Conservation (phyloP, 2,113 vertebrate genomes). For the Engystomops pustulosus region DNA sequence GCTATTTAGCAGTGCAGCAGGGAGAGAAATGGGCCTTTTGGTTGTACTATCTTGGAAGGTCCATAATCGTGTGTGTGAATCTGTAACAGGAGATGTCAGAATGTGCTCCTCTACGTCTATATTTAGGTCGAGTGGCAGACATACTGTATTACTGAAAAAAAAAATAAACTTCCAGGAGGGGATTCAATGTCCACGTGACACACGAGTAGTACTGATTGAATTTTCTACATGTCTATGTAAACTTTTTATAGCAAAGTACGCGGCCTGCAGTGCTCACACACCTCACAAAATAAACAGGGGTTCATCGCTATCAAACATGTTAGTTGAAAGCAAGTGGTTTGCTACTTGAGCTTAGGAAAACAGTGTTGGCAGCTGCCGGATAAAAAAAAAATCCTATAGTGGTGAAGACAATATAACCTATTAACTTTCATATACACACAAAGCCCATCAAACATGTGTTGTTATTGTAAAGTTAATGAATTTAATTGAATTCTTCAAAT, state of each 20-base stretch:
- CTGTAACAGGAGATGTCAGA: slow-evolving; percentile 74
- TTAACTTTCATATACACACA: not conserved
- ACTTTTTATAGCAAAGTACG: slow-evolving; percentile 64
- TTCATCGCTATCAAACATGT: slow-evolving; percentile 52
- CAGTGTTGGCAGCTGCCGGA: slow-evolving; percentile 21
- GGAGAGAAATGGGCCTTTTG: slow-evolving; percentile 45
- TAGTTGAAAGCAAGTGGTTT: slow-evolving; percentile 50
- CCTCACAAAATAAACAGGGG: slow-evolving; percentile 53
- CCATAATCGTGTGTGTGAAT: slow-evolving; percentile 61
- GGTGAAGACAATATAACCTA: slow-evolving; percentile 42
- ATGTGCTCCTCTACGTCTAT: slow-evolving; percentile 73
- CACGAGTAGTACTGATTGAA: slow-evolving; percentile 59
- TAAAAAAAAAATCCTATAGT: slow-evolving; percentile 32
- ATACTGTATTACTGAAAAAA: slow-evolving; percentile 71
- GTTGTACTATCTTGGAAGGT: slow-evolving; percentile 70
- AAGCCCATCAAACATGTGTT: not conserved
- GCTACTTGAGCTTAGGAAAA: slow-evolving; percentile 51
- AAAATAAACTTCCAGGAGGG: slow-evolving; percentile 75
- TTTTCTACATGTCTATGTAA: slow-evolving; percentile 64
- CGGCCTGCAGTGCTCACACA: slow-evolving; percentile 56
- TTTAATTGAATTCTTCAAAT: not conserved
- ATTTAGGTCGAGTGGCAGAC: slow-evolving; percentile 76
- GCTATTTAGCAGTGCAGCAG: slow-evolving; percentile 1
- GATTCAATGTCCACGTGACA: slow-evolving; percentile 65
- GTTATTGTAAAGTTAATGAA: not conserved